phyloP scores from a whole-genome alignment of 2,888 invertebrate genomes.

The Chrysodeixis includens region DNA sequence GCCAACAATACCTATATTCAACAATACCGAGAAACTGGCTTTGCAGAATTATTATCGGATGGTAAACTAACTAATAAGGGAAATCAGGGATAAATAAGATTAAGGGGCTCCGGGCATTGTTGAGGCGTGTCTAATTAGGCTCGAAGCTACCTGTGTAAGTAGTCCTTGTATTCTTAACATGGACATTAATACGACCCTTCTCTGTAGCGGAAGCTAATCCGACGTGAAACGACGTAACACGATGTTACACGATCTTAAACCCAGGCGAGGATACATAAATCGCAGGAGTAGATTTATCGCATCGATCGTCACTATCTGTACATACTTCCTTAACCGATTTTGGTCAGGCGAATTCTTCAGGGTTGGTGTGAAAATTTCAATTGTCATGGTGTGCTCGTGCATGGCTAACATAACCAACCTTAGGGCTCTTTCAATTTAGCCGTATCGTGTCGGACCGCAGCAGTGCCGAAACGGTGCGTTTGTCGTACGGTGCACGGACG shows the following conservation, averaged over 20 bases:
- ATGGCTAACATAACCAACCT: too few species aligned
- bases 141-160: background rate
- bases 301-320: background rate
- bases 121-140: background rate
- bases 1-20: slow-evolving; percentile 17
- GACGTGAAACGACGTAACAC: slow-evolving; percentile 5
- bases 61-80: slow-evolving; percentile 13
- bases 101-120: background rate
- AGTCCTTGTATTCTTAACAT: slow-evolving; percentile 2
- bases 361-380: too few species aligned
- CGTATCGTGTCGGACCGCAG: too few species aligned
- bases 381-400: too few species aligned
- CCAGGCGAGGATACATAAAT: slow-evolving; percentile 2
- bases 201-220: background rate
- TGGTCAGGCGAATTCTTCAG: too few species aligned
- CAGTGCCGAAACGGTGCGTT: too few species aligned
- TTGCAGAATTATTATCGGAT: slow-evolving; percentile 15
- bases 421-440: too few species aligned
- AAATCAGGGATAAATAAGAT: slow-evolving; percentile 15
- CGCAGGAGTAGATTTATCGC: background rate
- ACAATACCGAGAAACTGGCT: slow-evolving; percentile 11
- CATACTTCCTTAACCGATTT: too few species aligned
- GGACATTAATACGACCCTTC: slow-evolving; percentile 8
- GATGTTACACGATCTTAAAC: slow-evolving; percentile 5
- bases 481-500: too few species aligned